Base-by-base conservation (phyloP, 2,888 invertebrate species). In the Tipula helvola region DNA sequence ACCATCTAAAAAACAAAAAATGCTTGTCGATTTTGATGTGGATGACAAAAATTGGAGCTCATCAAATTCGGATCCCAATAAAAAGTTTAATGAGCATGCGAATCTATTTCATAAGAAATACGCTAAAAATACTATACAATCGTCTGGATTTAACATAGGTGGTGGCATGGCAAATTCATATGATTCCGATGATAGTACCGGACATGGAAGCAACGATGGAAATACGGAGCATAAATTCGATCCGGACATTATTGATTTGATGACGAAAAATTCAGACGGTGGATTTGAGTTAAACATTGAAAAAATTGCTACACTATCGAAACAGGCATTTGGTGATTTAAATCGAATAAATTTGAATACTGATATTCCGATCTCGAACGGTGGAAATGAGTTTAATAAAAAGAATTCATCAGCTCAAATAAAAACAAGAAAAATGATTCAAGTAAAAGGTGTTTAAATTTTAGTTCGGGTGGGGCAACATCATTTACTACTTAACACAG, bases 21-120 rank as follows among this genome's bases (percentile, higher is more conserved):
- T 86, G 28, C 87, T 89, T 47, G 86, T 88, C 52, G 89, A 89
- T 87, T 88, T 88, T 83, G 89, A 89, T 87, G 87, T 89, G 85
- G 89, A 89, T 71, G 89, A 89, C 87, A 88, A 87, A 42, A 89
- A 89, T 87, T 89, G 89, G 89, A 88, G 88, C 47, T 86, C 87
- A 85, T 52, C 83, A 87, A 36, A n/a, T 57, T 47, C 87, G 83
- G 87, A 86, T 18, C 86, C 8, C 87, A 83, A 36, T 85, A 41
- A 71, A 85, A 85, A 87, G 3, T 86, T 83, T 86, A 44, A 71
- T 5, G 87, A 85, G 44, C 86, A 86, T 36, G 87, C 87, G n/a
- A 87, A 87, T 7, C 86, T 86, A 39, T 87, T 86, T 57, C 88
- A 88, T 36, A 87, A 87, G 10, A n/a, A 36, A 16, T 41, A 84